Base-by-base conservation (phyloP, 1,140 invertebrate genomes). In the Zaprionus inermis region DNA sequence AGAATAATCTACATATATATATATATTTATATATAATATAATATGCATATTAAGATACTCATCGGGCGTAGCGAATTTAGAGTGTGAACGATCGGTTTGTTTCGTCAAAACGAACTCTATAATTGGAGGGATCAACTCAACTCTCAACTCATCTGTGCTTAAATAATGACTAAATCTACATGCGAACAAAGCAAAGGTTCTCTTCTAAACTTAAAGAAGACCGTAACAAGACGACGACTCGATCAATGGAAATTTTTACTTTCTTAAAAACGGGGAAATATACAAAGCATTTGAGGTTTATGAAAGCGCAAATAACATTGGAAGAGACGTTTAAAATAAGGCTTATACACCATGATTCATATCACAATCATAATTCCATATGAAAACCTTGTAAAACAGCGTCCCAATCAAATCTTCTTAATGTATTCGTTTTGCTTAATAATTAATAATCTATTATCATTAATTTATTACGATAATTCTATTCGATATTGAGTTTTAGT, bases 21-120 rank as follows among this genome's bases (percentile, higher is more conserved):
- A 55, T 49, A 49, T 22, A 20, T 5, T 5, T 28, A 28, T 28
- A 18, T 49, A 49, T 49, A 20, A 20, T 49, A 67, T 34, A 44
- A 67, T 66, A 66, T 67, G 51, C 5, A 67, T 41, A 28, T 59
- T 66, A 20, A 54, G 14, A 18, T 36, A 12, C 14, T 2, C 44
- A 49, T 49, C 20, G 14, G 14, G 18, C 11, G 22, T 55, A n/a
- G 36, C 36, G 14, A 38, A 38, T 38, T 38, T 38, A 14, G 36
- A 44, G 38, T 46, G 46, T 59, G 32, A 68, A 68, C 32, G 14
- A 38, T n/a, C 38, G 38, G 10, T 44, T 7, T 44, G 38, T 16
- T 44, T 16, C 38, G 38, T 9, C n/a, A 24, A n/a, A 16, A 54
- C 22, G 22, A 28, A n/a, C 14, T 9, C 14, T 24, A 54, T 30